These are phyloP conservation scores for Dryadula phaetusa DNA, from an alignment of 2,888 invertebrate species.

Conservation along the genomic window DNA sequence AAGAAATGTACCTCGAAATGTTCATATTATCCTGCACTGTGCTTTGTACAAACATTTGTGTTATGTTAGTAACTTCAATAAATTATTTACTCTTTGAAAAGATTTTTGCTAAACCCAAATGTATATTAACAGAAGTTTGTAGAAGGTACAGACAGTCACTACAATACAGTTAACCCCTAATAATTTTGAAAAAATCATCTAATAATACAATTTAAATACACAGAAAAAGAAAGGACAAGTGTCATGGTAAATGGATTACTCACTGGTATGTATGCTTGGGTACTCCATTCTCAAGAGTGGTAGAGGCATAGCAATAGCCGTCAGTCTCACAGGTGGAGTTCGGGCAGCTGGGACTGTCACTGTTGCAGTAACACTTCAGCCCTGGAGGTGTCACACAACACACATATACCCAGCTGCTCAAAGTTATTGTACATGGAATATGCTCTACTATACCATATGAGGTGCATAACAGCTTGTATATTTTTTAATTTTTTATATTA, in stretches of 20 bases:
- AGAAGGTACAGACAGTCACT: constrained; percentile 37
- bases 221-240: not conserved
- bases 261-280: constrained; percentile 91
- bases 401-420: not conserved
- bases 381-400: constrained; percentile 8
- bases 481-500: too few species aligned
- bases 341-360: constrained; percentile 88
- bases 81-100: constrained; percentile 1
- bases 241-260: constrained; percentile 63
- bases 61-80: not conserved
- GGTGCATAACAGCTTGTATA: not conserved
- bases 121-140: constrained; percentile 26
- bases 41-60: constrained; percentile 45
- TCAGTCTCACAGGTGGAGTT: constrained; percentile 95
- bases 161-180: constrained; percentile 21
- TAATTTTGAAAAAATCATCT: constrained; percentile 30
- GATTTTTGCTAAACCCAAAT: not conserved
- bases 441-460: not conserved
- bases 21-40: constrained; percentile 40
- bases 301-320: constrained; percentile 94
- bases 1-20: constrained; percentile 48
- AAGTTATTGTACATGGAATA: not conserved
- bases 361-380: constrained; percentile 94
- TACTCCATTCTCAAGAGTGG: constrained; percentile 85
- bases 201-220: constrained; percentile 19